Base-by-base conservation (phyloP, 2,113 vertebrate species). In the Phaethon lepturus region DNA sequence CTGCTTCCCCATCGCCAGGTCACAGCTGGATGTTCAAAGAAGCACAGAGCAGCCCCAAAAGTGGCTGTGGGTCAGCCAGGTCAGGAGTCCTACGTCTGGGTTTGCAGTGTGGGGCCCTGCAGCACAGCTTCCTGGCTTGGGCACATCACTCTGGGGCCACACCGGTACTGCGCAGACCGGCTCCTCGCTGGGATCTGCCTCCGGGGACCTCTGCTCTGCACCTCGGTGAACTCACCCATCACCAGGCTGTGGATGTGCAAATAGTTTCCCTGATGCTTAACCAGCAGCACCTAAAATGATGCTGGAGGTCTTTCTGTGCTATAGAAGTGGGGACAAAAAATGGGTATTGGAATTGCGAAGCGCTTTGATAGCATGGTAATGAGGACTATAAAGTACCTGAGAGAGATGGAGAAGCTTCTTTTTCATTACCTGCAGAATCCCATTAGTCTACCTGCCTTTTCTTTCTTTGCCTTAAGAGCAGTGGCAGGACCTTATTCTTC, bases 361-460 rank as follows among this genome's bases (percentile, higher is more conserved):
- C 2, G 0, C 88, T 91, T 68, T 64, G 64, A 18, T 71, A 64
- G 20, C 45, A 44, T 13, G 62, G 42, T 93, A 72, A 56, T 81
- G 64, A 87, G 55, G 44, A 4, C 52, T 49, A 8, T 42, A 67
- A 86, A 77, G 44, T 40, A 78, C 56, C 72, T 42, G 68, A 72
- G 60, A 80, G 45, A 81, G 60, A 82, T 2, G 40, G 79, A 81
- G 64, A 95, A 72, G 64, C 35, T 89, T 60, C 64, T 38, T 83
- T 93, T 72, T 78, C 76, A 56, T 91, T 58, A n/a, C 52, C 44
- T 91, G 64, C 69, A 91, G 79, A 75, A 90, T 84, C 69, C 91
- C 68, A 67, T 86, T 92, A 71, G 47, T 73, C 69, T 90, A 38
- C 18, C 52, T 74, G 68, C 59, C 17, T 49, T 60, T 88, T 87